Evolutionary conservation across 2,888 invertebrate genomes (phyloP), one percentile per base, ranked within the genome.

Genomic region (Phlogophora meticulosa): DNA sequence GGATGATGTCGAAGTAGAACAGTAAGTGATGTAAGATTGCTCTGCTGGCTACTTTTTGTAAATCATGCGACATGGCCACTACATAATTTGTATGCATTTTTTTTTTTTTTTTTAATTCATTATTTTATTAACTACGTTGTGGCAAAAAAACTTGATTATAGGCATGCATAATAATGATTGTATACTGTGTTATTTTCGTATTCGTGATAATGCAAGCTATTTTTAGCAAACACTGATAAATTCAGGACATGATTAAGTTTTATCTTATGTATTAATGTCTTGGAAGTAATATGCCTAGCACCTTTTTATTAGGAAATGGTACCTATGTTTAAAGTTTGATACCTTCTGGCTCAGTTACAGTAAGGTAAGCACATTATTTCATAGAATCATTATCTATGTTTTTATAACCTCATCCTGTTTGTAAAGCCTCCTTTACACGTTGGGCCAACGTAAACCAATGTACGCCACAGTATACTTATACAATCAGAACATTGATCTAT

Each of bases 321-420:
- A n/a, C n/a, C n/a, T n/a, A 17, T 34, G 45, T 15, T 22, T 43
- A 10, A 28, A 51, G 51, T 43, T 20, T 43, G 20, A n/a, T 40
- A 43, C 24, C 15, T 9, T 48, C 0, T 0, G 20, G 10, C 9
- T 51, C 61, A n/a, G 20, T 61, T 45, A 38, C 45, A 20, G 11
- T 40, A 7, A 49, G 9, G n/a, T 46, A 52, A 57, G 56, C 63
- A 9, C n/a, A 2, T 7, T 40, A 17, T 9, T 71, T 71, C 64
- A 46, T 42, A 46, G 70, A 63, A 71, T n/a, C n/a, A n/a, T 36
- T 56, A 46, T 57, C 51, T 38, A 42, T 71, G 63, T 57, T 57
- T 71, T 46, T 15, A n/a, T 13, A 57, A 5, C 4, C 1, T 1
- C 52, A 46, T 70, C 63, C 70, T 52, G 63, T 63, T 48, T 68